These are phyloP conservation scores for Tetramorium parvispinum DNA, from an alignment of 1,140 invertebrate genomes.

Conservation along the genomic window DNA sequence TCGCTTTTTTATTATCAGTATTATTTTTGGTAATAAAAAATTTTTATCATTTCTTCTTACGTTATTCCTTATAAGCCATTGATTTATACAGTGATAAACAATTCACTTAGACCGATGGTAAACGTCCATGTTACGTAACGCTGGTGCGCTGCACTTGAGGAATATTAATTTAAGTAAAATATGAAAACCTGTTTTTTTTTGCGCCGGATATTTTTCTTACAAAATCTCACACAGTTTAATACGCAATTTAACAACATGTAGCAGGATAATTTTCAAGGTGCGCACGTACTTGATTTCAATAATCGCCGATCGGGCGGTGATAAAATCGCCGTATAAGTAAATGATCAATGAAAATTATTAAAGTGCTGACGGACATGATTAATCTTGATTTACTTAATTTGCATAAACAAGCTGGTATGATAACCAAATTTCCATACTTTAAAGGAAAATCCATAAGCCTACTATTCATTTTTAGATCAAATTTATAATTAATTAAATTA, in stretches of 20 bases:
- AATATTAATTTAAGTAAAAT: slow-evolving; percentile 35
- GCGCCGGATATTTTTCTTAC: slow-evolving; percentile 2
- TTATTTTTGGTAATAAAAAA: neutral
- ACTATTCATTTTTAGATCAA: neutral
- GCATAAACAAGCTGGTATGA: slow-evolving; percentile 28
- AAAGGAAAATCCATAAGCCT: neutral
- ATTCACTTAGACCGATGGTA: neutral
- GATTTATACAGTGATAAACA: slow-evolving; percentile 5
- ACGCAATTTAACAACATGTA: slow-evolving; percentile 47
- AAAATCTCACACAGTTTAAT: slow-evolving; percentile 39
- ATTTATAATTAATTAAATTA: neutral
- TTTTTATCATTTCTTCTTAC: neutral
- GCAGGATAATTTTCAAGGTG: slow-evolving; percentile 36
- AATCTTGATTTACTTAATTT: slow-evolving; percentile 33
- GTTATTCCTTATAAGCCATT: neutral
- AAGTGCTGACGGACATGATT: slow-evolving; percentile 33
- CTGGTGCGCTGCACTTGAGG: neutral
- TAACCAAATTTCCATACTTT: slow-evolving; percentile 45
- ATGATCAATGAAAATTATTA: slow-evolving; percentile 32
- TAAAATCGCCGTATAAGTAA: slow-evolving; percentile 56
- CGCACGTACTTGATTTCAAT: slow-evolving; percentile 55
- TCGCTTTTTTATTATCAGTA: neutral
- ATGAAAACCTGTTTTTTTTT: neutral
- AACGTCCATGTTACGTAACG: neutral
- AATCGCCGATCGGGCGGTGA: slow-evolving; percentile 60